Evolutionary conservation across 1,140 invertebrate genomes (phyloP), one percentile per base, ranked within the genome.

Genomic region (Calosoma granatense): DNA sequence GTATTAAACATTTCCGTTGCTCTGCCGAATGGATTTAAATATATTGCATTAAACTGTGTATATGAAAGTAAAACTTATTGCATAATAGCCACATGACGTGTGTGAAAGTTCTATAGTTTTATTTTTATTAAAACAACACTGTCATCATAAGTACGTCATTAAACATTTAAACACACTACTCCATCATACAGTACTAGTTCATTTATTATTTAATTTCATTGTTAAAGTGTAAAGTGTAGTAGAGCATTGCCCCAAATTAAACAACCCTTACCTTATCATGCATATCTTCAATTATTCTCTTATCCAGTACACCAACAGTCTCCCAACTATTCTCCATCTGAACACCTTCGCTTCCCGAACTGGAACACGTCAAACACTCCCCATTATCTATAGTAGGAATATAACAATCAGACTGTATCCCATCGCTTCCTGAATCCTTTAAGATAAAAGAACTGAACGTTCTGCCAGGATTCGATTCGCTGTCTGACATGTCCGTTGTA

Each of bases 261-360:
- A 36, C 19, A 47, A 14, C 12, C 53, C 58, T 77, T 61, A 80
- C 79, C 70, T 77, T 78, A 36, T 77, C 77, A 43, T 77, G 72
- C 22, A 81, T 64, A 59, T 80, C 73, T 54, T 74, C 67, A 20
- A 81, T 59, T 3, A 76, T 72, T 58, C 74, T 68, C 30, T 74
- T 70, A 61, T 73, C 72, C 1, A 80, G 74, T 58, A 79, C 65
- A 9, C 74, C 74, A 15, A 79, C 60, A 9, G 78, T 76, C 58
- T 80, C 77, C 77, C 78, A 80, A 39, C 61, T 70, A 0, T 64
- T 67, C 47, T 74, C 73, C 0, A 66, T 60, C 2, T 56, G 26
- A 22, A 61, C 62, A 22, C 53, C 59, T 36, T 72, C 69, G 52
- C 66, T 64, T 15, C 72, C 68, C n/a, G 62, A 71, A 54, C 68